Percentiles rank a stretch among this genome's conserved stretches.
Conservation (phyloP, 2,888 invertebrate genomes). For the Acanthococcus lagerstroemiae region DNA sequence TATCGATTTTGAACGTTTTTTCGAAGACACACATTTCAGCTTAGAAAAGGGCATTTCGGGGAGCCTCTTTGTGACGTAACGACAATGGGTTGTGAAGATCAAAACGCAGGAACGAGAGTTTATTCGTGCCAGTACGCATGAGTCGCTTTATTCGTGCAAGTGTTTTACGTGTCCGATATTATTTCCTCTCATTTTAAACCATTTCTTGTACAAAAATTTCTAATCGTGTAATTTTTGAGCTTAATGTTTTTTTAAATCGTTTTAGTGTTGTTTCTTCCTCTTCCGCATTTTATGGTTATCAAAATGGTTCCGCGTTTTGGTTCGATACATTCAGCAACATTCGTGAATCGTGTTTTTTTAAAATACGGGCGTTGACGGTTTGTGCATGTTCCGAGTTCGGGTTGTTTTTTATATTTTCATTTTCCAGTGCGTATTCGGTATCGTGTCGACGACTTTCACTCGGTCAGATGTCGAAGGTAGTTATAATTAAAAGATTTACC, state of each 20-base stretch:
- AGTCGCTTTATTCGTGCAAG: slow-evolving; percentile 13
- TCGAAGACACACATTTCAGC: slow-evolving; percentile 18
- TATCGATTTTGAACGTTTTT: slow-evolving; percentile 21
- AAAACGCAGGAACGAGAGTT: slow-evolving; percentile 16
- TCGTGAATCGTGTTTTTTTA: slow-evolving; percentile 1
- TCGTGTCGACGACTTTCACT: background rate
- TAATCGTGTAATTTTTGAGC: background rate
- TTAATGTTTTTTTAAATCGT: background rate
- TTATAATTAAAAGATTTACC: no score
- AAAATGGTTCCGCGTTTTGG: background rate
- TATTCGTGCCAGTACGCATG: slow-evolving; percentile 18
- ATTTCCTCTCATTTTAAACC: slow-evolving; percentile 3
- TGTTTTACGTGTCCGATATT: slow-evolving; percentile 21
- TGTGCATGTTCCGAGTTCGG: background rate
- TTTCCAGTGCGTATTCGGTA: background rate
- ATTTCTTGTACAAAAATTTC: background rate
- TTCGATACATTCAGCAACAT: background rate
- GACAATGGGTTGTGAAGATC: slow-evolving; percentile 22
- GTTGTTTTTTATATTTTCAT: background rate
- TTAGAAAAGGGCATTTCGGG: slow-evolving; percentile 3
- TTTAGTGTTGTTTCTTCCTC: background rate
- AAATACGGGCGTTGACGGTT: slow-evolving; percentile 12
- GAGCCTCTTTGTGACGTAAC: slow-evolving; percentile 19
- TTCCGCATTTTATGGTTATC: background rate
- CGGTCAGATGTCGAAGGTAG: no score